A percentile compares a stretch with the other conserved stretches of the same genome.
Evolutionary conservation across 2,888 invertebrate species (phyloP).

Genomic region (Habroteleia sp.): DNA sequence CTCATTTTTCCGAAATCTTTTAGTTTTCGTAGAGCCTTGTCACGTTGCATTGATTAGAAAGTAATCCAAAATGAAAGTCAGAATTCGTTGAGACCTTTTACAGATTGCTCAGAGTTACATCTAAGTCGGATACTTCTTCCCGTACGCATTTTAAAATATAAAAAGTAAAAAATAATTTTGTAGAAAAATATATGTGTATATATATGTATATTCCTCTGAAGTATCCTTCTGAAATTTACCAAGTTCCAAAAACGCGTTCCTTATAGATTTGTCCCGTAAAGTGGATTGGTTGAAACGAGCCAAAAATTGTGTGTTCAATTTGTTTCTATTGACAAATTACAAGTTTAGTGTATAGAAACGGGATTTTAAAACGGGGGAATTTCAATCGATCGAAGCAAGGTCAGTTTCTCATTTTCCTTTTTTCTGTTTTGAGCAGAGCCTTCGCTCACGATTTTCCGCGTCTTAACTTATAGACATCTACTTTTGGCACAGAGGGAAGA

Average conservation of each 20-base stretch:
- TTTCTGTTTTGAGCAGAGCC: slow-evolving; percentile 18
- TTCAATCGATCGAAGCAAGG: too few species aligned
- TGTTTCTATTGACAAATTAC: too few species aligned
- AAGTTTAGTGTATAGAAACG: too few species aligned
- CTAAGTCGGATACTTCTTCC: slow-evolving; percentile 25
- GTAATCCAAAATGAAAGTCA: slow-evolving; percentile 13
- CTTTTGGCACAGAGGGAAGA: slow-evolving; percentile 59
- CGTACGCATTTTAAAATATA: slow-evolving; percentile 30
- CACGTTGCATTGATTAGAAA: slow-evolving; percentile 8
- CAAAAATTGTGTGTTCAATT: too few species aligned
- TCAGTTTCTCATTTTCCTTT: slow-evolving; percentile 5
- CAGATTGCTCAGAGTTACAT: background rate
- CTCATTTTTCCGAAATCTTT: slow-evolving; percentile 41
- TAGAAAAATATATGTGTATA: slow-evolving; percentile 53
- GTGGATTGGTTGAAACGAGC: too few species aligned
- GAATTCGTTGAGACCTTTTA: slow-evolving; percentile 5
- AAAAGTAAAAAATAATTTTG: slow-evolving; percentile 58
- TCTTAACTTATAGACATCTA: slow-evolving; percentile 39
- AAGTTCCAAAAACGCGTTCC: too few species aligned
- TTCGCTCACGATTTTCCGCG: slow-evolving; percentile 11
- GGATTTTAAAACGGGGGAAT: too few species aligned
- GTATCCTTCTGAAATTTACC: slow-evolving; percentile 9
- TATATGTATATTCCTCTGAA: slow-evolving; percentile 8
- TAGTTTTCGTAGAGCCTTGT: slow-evolving; percentile 34
- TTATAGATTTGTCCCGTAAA: too few species aligned